Base-by-base conservation (phyloP, 2,888 invertebrate species). In the Tetragnatha montana region DNA sequence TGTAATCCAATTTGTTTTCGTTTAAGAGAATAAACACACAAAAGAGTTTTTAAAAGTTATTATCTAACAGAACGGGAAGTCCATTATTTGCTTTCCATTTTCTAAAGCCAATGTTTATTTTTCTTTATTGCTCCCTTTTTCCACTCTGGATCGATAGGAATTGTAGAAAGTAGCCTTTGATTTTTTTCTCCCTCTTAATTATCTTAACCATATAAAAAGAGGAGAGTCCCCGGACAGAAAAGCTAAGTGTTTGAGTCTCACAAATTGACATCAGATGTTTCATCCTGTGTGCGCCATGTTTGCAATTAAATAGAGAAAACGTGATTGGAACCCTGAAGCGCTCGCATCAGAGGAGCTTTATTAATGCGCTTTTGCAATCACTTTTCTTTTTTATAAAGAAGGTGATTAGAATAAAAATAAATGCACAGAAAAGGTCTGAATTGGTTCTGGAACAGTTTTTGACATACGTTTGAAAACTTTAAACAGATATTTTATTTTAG, bases 21-120 rank as follows among this genome's bases (percentile, higher is more conserved):
- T 60, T 60, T 60, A 60, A 12, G 60, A 60, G 60, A 60, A 60
- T 60, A 60, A 60, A 60, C 60, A 60, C 60, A 60, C 60, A 60
- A 60, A 60, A 17, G 12, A 10, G 60, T 60, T 60, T 60, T 60
- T 60, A 60, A 35, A 60, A 60, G 60, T 60, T 60, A 60, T 60
- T 60, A 60, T 60, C 60, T 60, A 60, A 1, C 60, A 60, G 60
- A 82, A 82, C 73, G 74, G 51, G 21, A 51, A 60, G 21, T 74
- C 74, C 51, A 82, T 82, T 82, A 82, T 82, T 82, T 82, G 82
- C 73, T 82, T 82, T 82, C 82, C 49, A 82, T 82, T 82, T 82
- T 82, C 82, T 82, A 82, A 82, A 82, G 74, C 73, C 82, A 82
- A 82, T 82, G 73, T 82, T 82, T 82, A 82, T 22, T 82, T n/a